A percentile compares a stretch with the other conserved stretches of the same genome.
Conservation (phyloP, 2,113 vertebrate species). For the Grammomys dolichurus region DNA sequence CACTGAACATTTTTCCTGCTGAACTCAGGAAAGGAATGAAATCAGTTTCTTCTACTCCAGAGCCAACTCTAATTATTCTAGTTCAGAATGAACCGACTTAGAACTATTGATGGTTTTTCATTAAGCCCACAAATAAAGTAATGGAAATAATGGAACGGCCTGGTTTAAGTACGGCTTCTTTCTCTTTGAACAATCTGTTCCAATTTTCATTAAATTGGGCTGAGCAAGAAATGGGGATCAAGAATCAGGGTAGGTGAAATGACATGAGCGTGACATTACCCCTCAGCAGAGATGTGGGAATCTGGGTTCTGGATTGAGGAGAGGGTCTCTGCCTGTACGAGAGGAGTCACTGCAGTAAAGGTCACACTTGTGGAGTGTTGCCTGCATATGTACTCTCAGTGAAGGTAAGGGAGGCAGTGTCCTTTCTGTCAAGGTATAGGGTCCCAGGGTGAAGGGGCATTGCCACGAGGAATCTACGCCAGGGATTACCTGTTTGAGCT, state of each 20-base stretch:
- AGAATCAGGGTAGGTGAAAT: neutral
- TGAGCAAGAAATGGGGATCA: neutral
- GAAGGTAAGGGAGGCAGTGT: neutral
- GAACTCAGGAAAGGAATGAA: no score
- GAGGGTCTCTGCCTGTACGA: neutral
- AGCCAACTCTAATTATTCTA: neutral
- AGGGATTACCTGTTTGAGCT: neutral
- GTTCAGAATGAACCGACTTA: neutral
- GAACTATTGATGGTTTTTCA: neutral
- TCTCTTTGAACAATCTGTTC: neutral
- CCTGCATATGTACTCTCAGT: neutral
- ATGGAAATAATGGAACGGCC: no score
- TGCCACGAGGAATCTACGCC: no score
- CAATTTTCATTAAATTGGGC: neutral
- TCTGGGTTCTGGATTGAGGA: neutral
- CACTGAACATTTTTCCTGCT: neutral
- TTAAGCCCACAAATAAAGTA: neutral
- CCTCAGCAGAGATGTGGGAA: neutral
- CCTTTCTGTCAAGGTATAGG: neutral
- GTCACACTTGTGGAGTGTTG: neutral
- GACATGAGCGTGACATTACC: neutral
- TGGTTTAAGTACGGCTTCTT: no score
- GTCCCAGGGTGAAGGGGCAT: neutral
- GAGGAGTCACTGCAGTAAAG: neutral
- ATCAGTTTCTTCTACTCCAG: neutral